Base-by-base conservation (phyloP, 37 sponge, comb jelly and placozoan genomes). In the Aplysina aerophoba region DNA sequence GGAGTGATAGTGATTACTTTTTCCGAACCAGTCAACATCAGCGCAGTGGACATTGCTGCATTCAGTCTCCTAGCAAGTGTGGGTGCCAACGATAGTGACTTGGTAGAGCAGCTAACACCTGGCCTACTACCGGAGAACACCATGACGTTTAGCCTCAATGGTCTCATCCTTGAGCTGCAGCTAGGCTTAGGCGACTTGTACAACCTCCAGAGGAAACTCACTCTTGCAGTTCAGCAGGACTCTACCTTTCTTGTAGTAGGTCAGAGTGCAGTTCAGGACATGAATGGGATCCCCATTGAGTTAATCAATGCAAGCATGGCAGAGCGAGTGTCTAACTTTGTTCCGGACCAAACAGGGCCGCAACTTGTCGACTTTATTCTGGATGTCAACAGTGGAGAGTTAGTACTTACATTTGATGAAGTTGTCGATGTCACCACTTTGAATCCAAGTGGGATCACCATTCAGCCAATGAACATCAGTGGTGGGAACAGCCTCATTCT, bases 341-440 rank as follows among this genome's bases (percentile, higher is more conserved):
- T 55, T 22, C 62, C 5, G 55, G 97, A 97, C 78, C 56, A 41
- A 59, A 89, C 89, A 24, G 73, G 85, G 0, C 97, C 97, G 17
- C 59, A 53, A 14, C 50, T 97, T 22, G 69, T 86, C 0, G 85
- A 77, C 1, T 89, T 85, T 54, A 20, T 56, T 19, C 85, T 97
- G 19, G 93, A 97, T 50, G 84, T 97, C 55, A 83, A 94, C 58
- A 25, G 53, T 25, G 95, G 95, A 8, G 35, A 72, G 24, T n/a
- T 97, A 15, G 71, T 61, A 3, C 87, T 97, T 0, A 92, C 95
- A 15, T 97, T 94, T 85, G 80, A 90, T 81, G 97, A 97, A 74
- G 88, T 89, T 14, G 92, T 96, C 12, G 63, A 82, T 81, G 92
- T 87, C 34, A 50, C 57, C 13, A 59, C 73, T 57, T 37, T 93